Conservation (phyloP, 2,888 invertebrate species). For the Thymelicus acteon region DNA sequence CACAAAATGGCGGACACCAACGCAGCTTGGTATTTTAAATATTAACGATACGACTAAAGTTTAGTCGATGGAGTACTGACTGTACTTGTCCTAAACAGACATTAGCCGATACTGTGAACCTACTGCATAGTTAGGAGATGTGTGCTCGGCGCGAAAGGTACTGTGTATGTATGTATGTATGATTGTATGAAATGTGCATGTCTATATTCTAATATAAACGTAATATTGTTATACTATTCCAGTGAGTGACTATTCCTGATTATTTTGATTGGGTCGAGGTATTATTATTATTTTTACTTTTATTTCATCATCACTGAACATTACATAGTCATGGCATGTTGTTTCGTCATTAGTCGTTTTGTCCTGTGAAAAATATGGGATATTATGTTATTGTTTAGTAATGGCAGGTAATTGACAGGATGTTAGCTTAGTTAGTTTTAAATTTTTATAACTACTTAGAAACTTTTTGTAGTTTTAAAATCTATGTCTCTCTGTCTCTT, state of each 20-base stretch:
- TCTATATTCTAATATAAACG: slow-evolving; percentile 20
- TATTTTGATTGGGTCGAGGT: slow-evolving; percentile 72
- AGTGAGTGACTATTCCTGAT: slow-evolving; percentile 48
- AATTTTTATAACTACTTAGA: too few relatives aligned
- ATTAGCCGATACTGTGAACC: not conserved
- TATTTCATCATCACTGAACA: slow-evolving; percentile 51
- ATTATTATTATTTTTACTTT: slow-evolving; percentile 58
- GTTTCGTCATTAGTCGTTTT: too few relatives aligned
- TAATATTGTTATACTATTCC: slow-evolving; percentile 30
- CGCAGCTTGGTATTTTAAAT: not conserved
- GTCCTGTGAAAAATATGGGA: too few relatives aligned
- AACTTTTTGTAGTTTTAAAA: too few relatives aligned
- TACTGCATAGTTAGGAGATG: slow-evolving; percentile 1
- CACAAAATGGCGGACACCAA: not conserved
- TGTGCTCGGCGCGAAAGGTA: not conserved
- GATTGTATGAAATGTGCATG: slow-evolving; percentile 29
- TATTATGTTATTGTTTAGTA: too few relatives aligned
- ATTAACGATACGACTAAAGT: slow-evolving; percentile 26
- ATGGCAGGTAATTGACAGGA: too few relatives aligned
- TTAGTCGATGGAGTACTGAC: slow-evolving; percentile 33
- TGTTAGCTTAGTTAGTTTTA: too few relatives aligned
- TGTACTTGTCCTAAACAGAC: slow-evolving; percentile 25
- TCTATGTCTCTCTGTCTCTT: too few relatives aligned
- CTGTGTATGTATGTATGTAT: not conserved
- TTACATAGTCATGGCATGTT: slow-evolving; percentile 7